Base-by-base conservation (phyloP, 2,888 invertebrate genomes). In the Pecten maximus region DNA sequence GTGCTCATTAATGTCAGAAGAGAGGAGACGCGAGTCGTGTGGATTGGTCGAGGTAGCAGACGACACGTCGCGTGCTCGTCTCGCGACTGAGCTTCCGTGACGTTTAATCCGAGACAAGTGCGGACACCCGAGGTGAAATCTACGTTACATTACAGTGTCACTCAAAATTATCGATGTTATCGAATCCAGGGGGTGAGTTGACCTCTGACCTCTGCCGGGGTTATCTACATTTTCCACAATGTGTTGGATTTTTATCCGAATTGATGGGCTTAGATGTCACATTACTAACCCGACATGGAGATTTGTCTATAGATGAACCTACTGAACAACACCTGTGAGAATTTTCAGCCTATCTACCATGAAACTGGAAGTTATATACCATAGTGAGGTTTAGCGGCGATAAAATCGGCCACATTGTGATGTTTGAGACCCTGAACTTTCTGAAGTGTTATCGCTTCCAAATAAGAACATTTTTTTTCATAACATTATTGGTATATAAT, bases 91-190 rank as follows among this genome's bases (percentile, higher is more conserved):
- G 74, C 19, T 74, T 74, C 74, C 35, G 74, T 74, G 74, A 74
- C 74, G 74, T 74, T 74, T 74, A 74, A 74, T 28, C 74, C 35
- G 35, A 74, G 74, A 74, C 74, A 74, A 74, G 74, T 74, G 74
- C 74, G 74, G 74, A 74, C 74, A 74, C 74, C 74, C 74, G 74
- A 74, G 74, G 74, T 74, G 74, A 74, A 74, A 74, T 74, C 35
- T 74, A 74, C 74, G 1, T 74, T 74, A 74, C 35, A 74, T 74
- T 74, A 74, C 35, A 28, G 74, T 74, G 74, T 74, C 74, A 74
- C 28, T 74, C 74, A 74, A 74, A 74, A 74, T 74, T 74, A 74
- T 74, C 74, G 74, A 74, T 74, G 74, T 74, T 74, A 74, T 74
- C 74, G 35, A 74, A 74, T 74, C 74, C 35, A n/a, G 54, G 74